Base-by-base conservation (phyloP, 2,888 invertebrate genomes). In the Trimorus sp. region DNA sequence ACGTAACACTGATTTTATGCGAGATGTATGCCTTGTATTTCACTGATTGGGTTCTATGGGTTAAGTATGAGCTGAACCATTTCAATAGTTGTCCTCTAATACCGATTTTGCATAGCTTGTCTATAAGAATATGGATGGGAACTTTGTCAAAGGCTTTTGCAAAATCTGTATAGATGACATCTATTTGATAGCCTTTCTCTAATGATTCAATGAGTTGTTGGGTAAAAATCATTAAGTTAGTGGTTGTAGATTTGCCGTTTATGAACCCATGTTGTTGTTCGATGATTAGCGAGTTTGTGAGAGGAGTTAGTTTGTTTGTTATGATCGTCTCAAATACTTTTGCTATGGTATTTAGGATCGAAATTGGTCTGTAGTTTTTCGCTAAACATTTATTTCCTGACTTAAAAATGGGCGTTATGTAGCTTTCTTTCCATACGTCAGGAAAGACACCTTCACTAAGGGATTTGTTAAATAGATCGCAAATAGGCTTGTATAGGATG, bases 181-280 rank as follows among this genome's bases (percentile, higher is more conserved):
- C 26, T 26, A 26, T 26, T 26, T 26, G 26, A 4, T 26, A 26
- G 4, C 26, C 26, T 26, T 26, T 26, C 26, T 26, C 26, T 26
- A 26, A 26, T 1, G 26, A 26, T 26, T 26, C 26, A 4, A 26
- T 26, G 26, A 26, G 26, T 26, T 26, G 26, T 26, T 26, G 26
- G 26, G 26, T 26, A 26, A 26, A 26, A 26, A 26, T 26, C 26
- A 26, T 26, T 4, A 62, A 48, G 36, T 45, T 62, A 11, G 48
- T 62, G 7, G n/a, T 3, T 5, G 62, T 62, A 26, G 62, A 48
- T 62, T 12, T 62, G 26, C 62, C 62, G 26, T 45, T 26, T 36
- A 62, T 40, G 48, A 62, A 62, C 26, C 48, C 62, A n/a, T 62
- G 45, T 62, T 62, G 62, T 40, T 59, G 9, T 8, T 59, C 16